These are phyloP conservation scores for Asbolus verrucosus DNA, from an alignment of 1,140 invertebrate species.

Conservation along the genomic window DNA sequence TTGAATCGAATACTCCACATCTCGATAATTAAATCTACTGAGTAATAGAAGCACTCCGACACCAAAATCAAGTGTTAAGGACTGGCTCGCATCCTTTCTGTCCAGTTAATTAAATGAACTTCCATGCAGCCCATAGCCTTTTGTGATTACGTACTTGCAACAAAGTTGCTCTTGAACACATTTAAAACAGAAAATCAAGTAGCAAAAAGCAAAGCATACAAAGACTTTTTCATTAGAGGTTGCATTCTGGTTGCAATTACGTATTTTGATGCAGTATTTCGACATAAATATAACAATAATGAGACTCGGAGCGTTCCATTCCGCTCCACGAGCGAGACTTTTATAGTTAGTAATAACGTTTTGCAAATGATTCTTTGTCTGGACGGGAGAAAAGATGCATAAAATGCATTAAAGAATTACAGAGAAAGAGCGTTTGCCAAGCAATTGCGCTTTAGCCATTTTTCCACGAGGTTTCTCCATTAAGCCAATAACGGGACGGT, in stretches of 20 bases:
- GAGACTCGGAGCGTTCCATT: constrained; percentile 18
- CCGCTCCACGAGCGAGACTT: constrained; percentile 4
- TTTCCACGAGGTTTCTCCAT: neutral
- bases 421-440: neutral
- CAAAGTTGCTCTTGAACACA: no score
- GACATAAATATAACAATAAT: constrained; percentile 27
- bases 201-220: no score
- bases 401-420: no score
- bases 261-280: constrained; percentile 28
- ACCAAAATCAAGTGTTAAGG: no score
- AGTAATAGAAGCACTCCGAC: no score
- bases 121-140: no score
- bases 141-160: no score
- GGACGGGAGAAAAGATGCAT: constrained; percentile 12
- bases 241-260: constrained; percentile 18
- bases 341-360: constrained; percentile 26
- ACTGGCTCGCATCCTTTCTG: no score
- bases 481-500: neutral
- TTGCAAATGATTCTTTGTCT: constrained; percentile 30
- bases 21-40: no score
- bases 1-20: no score
- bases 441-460: neutral
- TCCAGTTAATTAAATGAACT: no score
- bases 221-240: constrained; percentile 26
- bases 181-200: no score